phyloP scores from a whole-genome alignment of 2,888 invertebrate species.

The Erebia ligea region DNA sequence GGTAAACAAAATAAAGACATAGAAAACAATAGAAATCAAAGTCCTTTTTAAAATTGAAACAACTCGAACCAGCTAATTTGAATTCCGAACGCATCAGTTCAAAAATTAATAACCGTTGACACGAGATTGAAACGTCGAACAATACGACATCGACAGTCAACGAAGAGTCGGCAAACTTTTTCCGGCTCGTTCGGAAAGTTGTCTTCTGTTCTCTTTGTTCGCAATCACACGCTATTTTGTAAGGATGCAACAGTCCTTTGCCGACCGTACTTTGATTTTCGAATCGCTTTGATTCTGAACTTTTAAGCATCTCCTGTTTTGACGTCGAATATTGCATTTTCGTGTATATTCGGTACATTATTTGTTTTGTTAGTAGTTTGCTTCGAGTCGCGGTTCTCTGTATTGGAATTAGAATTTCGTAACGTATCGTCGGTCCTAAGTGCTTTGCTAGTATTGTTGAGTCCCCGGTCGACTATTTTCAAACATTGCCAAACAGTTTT shows the following conservation, averaged over 20 bases:
- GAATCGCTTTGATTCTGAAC: constrained; percentile 79
- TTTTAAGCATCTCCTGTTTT: constrained; percentile 76
- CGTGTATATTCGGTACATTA: constrained; percentile 65
- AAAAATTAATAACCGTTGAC: constrained; percentile 53
- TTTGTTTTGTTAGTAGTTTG: constrained; percentile 61
- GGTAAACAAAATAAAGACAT: constrained; percentile 18
- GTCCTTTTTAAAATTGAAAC: constrained; percentile 26
- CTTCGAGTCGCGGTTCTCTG: constrained; percentile 50
- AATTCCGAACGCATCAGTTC: constrained; percentile 48
- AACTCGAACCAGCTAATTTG: constrained; percentile 44
- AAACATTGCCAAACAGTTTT: constrained; percentile 31
- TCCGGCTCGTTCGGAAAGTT: constrained; percentile 69
- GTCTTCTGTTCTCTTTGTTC: constrained; percentile 65
- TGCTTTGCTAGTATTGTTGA: constrained; percentile 22
- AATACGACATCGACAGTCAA: constrained; percentile 50
- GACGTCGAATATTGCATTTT: constrained; percentile 78
- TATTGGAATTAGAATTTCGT: constrained; percentile 52
- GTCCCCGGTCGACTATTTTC: constrained; percentile 38
- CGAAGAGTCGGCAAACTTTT: constrained; percentile 72
- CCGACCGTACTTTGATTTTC: constrained; percentile 76
- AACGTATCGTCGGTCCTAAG: constrained; percentile 42
- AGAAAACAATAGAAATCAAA: constrained; percentile 24
- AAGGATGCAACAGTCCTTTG: constrained; percentile 78
- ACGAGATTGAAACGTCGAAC: constrained; percentile 50
- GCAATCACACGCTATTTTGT: constrained; percentile 78